Evolutionary conservation across 1,140 invertebrate species (phyloP).

Genomic region (Phthorimaea operculella): DNA sequence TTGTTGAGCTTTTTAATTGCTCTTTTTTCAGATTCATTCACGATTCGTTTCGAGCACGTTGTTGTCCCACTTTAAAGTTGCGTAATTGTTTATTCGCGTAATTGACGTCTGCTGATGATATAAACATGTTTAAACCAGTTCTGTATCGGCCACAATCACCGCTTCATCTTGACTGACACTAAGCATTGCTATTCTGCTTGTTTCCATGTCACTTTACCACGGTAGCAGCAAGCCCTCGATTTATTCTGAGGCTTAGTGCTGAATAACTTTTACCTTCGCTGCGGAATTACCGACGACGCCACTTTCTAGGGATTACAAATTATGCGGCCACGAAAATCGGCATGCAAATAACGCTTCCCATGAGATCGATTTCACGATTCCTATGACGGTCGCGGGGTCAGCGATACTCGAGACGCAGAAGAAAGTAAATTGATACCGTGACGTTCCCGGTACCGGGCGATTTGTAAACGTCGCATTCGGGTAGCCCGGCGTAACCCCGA

Average conservation of each 20-base stretch:
- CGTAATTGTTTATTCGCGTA: slow-evolving; percentile 35
- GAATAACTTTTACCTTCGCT: not conserved
- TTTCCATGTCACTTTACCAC: slow-evolving; percentile 2
- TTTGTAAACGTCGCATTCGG: slow-evolving; percentile 53
- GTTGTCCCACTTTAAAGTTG: slow-evolving; percentile 24
- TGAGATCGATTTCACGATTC: slow-evolving; percentile 30
- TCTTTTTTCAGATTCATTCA: slow-evolving; percentile 29
- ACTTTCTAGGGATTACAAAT: slow-evolving; percentile 2
- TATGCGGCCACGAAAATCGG: slow-evolving; percentile 9
- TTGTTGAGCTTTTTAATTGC: slow-evolving; percentile 23
- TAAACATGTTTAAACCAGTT: slow-evolving; percentile 27
- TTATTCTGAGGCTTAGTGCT: too few species aligned
- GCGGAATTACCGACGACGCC: not conserved
- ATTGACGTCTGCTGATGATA: slow-evolving; percentile 32
- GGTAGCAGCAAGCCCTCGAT: not conserved
- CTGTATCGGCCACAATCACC: slow-evolving; percentile 23
- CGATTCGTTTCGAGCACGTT: slow-evolving; percentile 17
- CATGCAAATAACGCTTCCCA: slow-evolving; percentile 30
- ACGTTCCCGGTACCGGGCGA: slow-evolving; percentile 34
- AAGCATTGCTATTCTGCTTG: slow-evolving; percentile 19
- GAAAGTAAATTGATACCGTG: slow-evolving; percentile 55
- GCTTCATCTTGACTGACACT: slow-evolving; percentile 29
- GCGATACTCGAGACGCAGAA: slow-evolving; percentile 25
- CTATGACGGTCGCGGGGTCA: slow-evolving; percentile 25
- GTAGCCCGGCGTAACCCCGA: slow-evolving; percentile 22